Evolutionary conservation across 2,797 vertebrate genomes (phyloP).

Genomic region (Melanotaenia trifasciata): DNA sequence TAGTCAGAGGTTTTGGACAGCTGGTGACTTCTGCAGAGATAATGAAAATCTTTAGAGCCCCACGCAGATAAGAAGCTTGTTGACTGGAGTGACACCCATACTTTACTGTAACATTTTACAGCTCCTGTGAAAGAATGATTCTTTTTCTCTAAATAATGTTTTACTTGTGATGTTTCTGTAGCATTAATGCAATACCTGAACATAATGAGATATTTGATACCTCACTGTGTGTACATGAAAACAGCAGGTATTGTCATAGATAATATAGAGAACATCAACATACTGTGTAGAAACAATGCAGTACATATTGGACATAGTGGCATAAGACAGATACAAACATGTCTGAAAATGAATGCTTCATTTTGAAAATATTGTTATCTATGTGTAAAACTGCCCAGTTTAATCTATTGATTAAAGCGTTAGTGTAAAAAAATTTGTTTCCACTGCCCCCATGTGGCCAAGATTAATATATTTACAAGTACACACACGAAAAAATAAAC

Average conservation of each 20-base stretch:
- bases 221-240: background rate
- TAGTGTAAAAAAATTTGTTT: background rate
- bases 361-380: background rate
- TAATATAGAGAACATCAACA: background rate
- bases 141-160: background rate
- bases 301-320: background rate
- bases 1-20: conserved; percentile 48
- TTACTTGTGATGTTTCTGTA: background rate
- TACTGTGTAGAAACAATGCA: background rate
- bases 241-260: too few species aligned
- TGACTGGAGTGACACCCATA: conserved; percentile 4
- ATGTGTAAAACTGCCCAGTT: background rate
- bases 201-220: too few species aligned
- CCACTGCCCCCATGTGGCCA: conserved; percentile 13
- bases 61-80: conserved; percentile 2
- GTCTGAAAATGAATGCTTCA: background rate
- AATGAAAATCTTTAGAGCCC: conserved; percentile 28
- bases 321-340: background rate
- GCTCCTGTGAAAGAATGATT: background rate
- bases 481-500: too few species aligned
- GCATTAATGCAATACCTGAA: background rate
- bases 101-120: background rate
- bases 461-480: background rate
- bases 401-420: background rate
- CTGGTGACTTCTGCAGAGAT: conserved; percentile 58